Base-by-base conservation (phyloP, 2,797 vertebrate species). In the Spatula clypeata region DNA sequence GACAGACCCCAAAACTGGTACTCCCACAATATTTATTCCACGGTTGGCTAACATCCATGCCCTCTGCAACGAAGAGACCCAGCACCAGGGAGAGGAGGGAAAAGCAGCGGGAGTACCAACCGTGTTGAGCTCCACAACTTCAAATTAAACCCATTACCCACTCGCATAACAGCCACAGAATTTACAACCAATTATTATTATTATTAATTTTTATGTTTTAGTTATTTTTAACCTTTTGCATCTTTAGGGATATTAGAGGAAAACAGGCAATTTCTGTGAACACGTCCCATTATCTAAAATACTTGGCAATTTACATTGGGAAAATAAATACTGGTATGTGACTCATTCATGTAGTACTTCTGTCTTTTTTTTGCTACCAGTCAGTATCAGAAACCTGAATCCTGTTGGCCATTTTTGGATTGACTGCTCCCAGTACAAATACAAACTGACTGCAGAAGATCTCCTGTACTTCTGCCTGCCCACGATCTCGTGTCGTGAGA, bases 131-230 rank as follows among this genome's bases (percentile, higher is more conserved):
- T 79, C 64, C 79, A 70, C 6, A 11, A 81, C 58, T 81, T 47
- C 82, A 92, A 65, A 92, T 72, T 65, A 91, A 96, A 93, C 29
- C 42, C 86, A 65, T 69, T 62, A 70, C 18, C 75, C 23, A 44
- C 61, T 71, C 79, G 69, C 64, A 62, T 75, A 49, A 88, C 9
- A 62, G 44, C 12, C 55, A 65, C 83, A 24, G 45, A 77, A 88
- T 65, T 80, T 82, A 80, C 19, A 91, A 72, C 51, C 58, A 90
- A 49, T 1, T 62, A 47, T 36, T 32, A 15, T 47, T 47, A 5
- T 9, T 80, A 88, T 36, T 93, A 88, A 90, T 42, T 42, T 8
- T 42, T 42, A 42, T 42, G 1, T 62, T 55, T 32, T n/a, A 51
- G 24, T 9, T 80, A 31, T 62, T 94, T 91, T 79, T 26, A 81